Evolutionary conservation across 2,797 vertebrate species (phyloP), one percentile per base, ranked within the genome.

Genomic region (Rallus crepitans): DNA sequence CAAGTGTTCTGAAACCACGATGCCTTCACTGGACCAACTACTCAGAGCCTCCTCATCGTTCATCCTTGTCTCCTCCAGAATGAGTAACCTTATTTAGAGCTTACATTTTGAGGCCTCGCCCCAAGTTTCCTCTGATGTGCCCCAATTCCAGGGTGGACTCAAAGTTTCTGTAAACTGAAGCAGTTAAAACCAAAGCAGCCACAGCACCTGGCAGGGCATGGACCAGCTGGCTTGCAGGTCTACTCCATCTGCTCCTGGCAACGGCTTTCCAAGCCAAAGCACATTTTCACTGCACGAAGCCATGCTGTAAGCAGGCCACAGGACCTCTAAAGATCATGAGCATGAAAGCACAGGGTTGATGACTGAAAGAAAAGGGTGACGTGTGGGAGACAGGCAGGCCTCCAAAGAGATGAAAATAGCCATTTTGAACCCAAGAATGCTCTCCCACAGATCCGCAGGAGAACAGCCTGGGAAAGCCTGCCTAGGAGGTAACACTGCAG

Each of bases 211-310:
- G 89, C 82, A 81, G 56, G 56, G 53, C 42, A 40, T 0, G 6
- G 71, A 94, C 65, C 91, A 93, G 87, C 82, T 91, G 90, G 83
- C 78, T 75, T 33, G 78, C 78, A 87, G 93, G 85, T 93, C 77
- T 39, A 16, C 73, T 88, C 94, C 95, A 94, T 94, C 93, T 96
- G 89, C 86, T 75, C 60, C 90, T 94, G 89, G 95, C 85, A 90
- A 40, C 0, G 0, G 21, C 70, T 91, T 92, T 66, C 56, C 88
- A 87, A 93, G 93, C 90, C 95, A 89, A 73, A 82, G 40, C 78
- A 50, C 1, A 9, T 31, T 73, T 83, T 65, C 63, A 18, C 2
- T 25, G 76, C 47, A 33, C 64, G 18, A 25, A 90, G 53, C 23
- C 15, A 0, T 1, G 59, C 85, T 86, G 59, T 17, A 70, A 64